Evolutionary conservation across 2,888 invertebrate genomes (phyloP), one percentile per base, ranked within the genome.

Genomic region (Idaea aversata): DNA sequence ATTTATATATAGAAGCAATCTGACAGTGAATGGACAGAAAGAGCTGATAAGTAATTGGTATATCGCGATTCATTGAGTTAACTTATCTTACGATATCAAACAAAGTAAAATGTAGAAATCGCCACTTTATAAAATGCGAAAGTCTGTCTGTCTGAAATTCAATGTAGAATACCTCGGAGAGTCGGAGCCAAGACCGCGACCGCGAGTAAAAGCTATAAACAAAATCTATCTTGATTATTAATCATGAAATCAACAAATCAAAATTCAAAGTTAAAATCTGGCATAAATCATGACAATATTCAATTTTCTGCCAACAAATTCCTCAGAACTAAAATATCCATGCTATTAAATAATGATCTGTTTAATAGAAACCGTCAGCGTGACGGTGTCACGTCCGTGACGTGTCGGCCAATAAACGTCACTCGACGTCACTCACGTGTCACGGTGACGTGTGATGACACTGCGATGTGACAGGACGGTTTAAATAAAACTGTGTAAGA

Each of bases 401-500:
- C 83, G 79, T 79, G 47, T 80, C 80, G 80, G 74, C 83, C 72
- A 83, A 81, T 80, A 75, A 80, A 76, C 75, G 81, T 80, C 83
- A 77, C 61, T 47, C 47, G 47, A 10, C 67, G 57, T 65, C 67
- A 67, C 64, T 71, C 75, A 68, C 60, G 65, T 69, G 77, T 75
- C 75, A 74, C 69, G 66, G 65, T 76, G 77, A 72, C 76, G 66
- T 65, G 67, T 69, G 67, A 74, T 70, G 72, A 61, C 65, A 68
- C 25, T 34, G 34, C 13, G 2, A 34, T 34, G 59, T 25, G 59
- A 25, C 59, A 25, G 47, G 59, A 13, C 34, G 59, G 25, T 59
- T 25, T 59, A 59, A 59, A 59, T 59, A 59, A 59, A 16, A 13
- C 59, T 25, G 16, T 0, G 47, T 47, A 47, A 25, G 25, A 25